Conservation (phyloP, 2,113 vertebrate species). For the Plestiodon gilberti region DNA sequence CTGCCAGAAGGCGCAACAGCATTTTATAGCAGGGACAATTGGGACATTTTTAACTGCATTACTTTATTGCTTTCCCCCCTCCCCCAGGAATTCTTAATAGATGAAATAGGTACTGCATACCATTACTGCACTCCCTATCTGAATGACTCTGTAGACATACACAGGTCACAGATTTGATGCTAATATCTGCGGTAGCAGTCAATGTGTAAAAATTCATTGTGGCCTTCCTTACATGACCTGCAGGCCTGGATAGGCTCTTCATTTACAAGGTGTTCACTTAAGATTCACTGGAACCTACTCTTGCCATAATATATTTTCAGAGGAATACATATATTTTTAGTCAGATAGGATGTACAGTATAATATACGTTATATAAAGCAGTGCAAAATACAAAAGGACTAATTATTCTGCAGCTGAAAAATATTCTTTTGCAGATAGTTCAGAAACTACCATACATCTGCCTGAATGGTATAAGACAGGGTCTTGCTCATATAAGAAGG, state of each 20-base stretch:
- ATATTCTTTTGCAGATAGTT: not conserved
- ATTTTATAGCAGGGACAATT: conserved; percentile 40
- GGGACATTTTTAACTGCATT: conserved; percentile 37
- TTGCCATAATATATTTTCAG: not conserved
- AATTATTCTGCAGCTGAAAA: not conserved
- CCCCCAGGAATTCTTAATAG: conserved; percentile 6
- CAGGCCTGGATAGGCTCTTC: not conserved
- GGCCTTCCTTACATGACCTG: not conserved
- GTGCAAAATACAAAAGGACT: not conserved
- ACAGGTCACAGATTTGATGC: not conserved
- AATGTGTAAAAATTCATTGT: not conserved
- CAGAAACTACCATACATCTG: not conserved
- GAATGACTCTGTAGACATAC: not conserved
- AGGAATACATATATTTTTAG: rapidly evolving
- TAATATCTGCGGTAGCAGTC: not conserved
- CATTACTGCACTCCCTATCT: not conserved
- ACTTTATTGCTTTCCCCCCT: conserved; percentile 26
- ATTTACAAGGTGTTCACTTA: not conserved
- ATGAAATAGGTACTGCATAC: conserved; percentile 20
- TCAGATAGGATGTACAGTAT: rapidly evolving
- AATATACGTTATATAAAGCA: conserved; percentile 29
- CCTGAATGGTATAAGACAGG: conserved; percentile 6
- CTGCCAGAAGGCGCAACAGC: conserved; percentile 28
- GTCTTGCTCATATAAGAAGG: conserved; percentile 12
- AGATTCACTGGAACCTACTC: not conserved